phyloP scores from a whole-genome alignment of 2,113 vertebrate genomes.

The Elgaria multicarinata region DNA sequence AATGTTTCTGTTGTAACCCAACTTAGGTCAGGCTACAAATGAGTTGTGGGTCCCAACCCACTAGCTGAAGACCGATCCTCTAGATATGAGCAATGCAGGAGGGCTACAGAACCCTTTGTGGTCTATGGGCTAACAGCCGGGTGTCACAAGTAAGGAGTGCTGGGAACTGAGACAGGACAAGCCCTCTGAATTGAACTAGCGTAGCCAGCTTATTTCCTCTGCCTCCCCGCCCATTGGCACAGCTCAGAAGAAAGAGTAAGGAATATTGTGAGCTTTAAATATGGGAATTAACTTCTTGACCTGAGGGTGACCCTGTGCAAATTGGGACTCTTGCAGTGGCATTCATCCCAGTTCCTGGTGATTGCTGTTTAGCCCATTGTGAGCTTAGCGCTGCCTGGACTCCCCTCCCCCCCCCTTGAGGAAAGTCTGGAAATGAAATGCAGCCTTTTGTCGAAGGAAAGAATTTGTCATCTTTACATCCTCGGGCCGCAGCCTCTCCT shows the following conservation, averaged over 20 bases:
- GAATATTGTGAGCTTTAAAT: neutral
- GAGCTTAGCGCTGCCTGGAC: constrained; percentile 47
- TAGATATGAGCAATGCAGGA: too few relatives aligned
- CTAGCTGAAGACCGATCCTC: neutral
- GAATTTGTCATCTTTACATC: constrained; percentile 76
- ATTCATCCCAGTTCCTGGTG: neutral
- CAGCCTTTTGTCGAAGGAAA: constrained; percentile 68
- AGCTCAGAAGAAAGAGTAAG: neutral
- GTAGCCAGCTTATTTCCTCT: neutral
- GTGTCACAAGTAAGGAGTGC: neutral
- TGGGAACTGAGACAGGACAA: neutral
- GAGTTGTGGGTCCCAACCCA: neutral
- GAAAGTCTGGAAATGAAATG: constrained; percentile 64
- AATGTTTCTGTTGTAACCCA: neutral
- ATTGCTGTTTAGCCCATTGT: constrained; percentile 36
- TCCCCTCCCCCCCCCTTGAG: constrained; percentile 31
- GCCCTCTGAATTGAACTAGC: neutral
- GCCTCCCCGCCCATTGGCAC: neutral
- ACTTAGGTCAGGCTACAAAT: neutral
- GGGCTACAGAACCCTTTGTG: neutral
- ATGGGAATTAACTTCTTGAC: constrained; percentile 22
- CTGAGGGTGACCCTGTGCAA: rapidly evolving
- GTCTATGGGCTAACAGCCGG: neutral
- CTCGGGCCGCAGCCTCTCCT: constrained; percentile 56
- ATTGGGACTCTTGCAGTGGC: constrained; percentile 22